Evolutionary conservation across 35 echinoderm and acorn worm genomes (phyloP).

Genomic region (Amphiura filiformis): DNA sequence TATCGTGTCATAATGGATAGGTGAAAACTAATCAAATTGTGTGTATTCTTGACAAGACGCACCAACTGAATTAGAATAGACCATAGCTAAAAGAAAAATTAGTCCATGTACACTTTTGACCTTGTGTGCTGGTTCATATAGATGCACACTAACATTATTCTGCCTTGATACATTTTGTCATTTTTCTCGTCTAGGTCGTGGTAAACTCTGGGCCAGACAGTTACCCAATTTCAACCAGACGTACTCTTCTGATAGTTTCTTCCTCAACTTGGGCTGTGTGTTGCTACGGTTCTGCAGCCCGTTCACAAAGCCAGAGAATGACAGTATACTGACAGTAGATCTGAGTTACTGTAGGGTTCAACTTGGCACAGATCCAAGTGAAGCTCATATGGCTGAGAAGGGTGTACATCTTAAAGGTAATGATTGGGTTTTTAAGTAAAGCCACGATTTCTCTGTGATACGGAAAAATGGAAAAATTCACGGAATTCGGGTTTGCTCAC

Average conservation of each 20-base stretch:
- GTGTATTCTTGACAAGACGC: too few relatives aligned
- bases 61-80: too few relatives aligned
- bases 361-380: not conserved
- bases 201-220: conserved; percentile 70
- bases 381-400: not conserved
- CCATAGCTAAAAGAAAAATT: too few relatives aligned
- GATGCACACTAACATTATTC: too few relatives aligned
- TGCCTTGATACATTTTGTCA: too few relatives aligned
- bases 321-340: conserved; percentile 53
- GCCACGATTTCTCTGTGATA: too few relatives aligned
- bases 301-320: conserved; percentile 57
- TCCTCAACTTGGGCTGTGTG: conserved; percentile 76
- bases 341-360: conserved; percentile 56
- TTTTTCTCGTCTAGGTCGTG: conserved; percentile 49
- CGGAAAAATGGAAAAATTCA: too few relatives aligned
- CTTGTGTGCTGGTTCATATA: too few relatives aligned
- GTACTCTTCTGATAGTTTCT: conserved; percentile 72
- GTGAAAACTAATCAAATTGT: too few relatives aligned
- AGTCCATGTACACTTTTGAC: too few relatives aligned
- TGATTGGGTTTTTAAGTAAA: not conserved
- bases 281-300: conserved; percentile 67
- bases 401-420: not conserved
- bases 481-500: too few relatives aligned
- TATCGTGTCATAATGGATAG: too few relatives aligned
- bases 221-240: conserved; percentile 40